Conservation (phyloP, 2,113 vertebrate genomes). For the Lathamus discolor region DNA sequence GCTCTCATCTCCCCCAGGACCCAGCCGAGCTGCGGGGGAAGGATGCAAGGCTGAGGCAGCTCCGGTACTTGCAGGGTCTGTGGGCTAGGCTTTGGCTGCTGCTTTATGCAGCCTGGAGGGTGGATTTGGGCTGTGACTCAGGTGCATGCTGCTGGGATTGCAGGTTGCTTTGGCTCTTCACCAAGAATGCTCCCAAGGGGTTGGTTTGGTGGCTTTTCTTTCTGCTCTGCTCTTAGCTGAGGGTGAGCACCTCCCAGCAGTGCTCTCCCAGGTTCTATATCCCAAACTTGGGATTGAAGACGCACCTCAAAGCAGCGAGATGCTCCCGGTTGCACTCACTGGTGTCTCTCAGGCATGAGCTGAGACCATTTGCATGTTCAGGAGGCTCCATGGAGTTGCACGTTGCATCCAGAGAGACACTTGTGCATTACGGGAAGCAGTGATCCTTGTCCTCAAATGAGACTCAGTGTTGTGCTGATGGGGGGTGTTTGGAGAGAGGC, state of each 20-base stretch:
- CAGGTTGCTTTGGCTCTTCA: neutral
- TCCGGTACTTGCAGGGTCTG: neutral
- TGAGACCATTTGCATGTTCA: neutral
- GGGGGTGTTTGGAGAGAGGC: neutral
- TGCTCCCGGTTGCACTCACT: neutral
- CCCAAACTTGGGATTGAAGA: neutral
- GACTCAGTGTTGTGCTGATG: conserved; percentile 15
- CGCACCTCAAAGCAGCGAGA: rapidly evolving
- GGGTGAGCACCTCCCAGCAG: neutral
- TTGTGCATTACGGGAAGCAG: neutral
- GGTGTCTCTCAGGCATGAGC: neutral
- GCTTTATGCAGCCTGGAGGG: neutral
- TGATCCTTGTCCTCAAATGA: neutral
- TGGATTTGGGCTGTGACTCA: neutral
- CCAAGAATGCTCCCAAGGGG: neutral
- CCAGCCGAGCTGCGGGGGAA: neutral
- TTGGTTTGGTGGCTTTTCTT: neutral
- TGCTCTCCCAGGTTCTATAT: neutral
- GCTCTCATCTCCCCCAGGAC: neutral
- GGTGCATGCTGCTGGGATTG: neutral
- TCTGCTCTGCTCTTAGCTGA: neutral
- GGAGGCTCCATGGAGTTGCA: neutral
- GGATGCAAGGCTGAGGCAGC: neutral
- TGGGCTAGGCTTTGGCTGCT: neutral
- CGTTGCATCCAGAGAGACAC: conserved; percentile 29